Conservation (phyloP, 2,113 vertebrate species). For the Anolis carolinensis region DNA sequence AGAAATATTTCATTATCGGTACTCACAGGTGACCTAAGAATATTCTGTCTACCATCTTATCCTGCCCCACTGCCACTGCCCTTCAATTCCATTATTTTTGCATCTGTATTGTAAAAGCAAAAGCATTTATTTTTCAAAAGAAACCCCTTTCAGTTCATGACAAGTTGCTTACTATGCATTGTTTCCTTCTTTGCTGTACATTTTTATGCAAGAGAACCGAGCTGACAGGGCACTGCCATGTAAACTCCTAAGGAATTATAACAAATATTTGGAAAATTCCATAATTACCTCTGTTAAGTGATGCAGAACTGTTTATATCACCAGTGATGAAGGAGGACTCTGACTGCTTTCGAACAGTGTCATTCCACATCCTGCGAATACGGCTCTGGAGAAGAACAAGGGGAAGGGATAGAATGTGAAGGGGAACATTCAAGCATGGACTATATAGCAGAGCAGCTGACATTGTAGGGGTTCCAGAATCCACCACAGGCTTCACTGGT, state of each 20-base stretch:
- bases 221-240: constrained; percentile 40
- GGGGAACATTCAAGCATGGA: too few species aligned
- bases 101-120: constrained; percentile 45
- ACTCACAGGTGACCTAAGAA: constrained; percentile 38
- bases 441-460: too few species aligned
- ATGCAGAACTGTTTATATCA: constrained; percentile 98
- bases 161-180: constrained; percentile 37
- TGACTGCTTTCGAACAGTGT: constrained; percentile 97
- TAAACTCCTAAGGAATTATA: constrained; percentile 52
- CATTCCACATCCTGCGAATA: constrained; percentile 99
- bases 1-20: constrained; percentile 50
- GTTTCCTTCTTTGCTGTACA: constrained; percentile 31
- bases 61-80: constrained; percentile 49
- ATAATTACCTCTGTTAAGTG: constrained; percentile 98
- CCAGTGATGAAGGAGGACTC: constrained; percentile 99
- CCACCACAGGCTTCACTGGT: too few species aligned
- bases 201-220: constrained; percentile 31
- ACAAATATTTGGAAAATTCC: constrained; percentile 64
- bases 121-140: not conserved
- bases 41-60: too few species aligned
- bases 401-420: constrained; percentile 4
- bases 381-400: constrained; percentile 84
- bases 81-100: constrained; percentile 56
- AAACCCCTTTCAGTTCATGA: constrained; percentile 29
- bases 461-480: too few species aligned